Evolutionary conservation across 2,888 invertebrate species (phyloP).

Genomic region (Cabera pusaria): DNA sequence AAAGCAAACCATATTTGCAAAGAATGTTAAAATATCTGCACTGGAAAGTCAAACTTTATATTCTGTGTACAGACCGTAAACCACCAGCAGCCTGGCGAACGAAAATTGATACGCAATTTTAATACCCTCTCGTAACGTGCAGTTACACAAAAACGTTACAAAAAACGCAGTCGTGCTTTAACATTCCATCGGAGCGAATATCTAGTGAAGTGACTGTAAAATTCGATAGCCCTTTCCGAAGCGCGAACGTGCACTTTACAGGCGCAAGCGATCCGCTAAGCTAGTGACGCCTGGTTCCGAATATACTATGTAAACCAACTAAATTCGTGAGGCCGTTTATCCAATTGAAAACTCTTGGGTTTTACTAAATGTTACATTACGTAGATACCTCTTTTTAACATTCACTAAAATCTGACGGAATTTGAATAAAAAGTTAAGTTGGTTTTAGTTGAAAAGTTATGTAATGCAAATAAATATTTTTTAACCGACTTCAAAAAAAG

Average conservation of each 20-base stretch:
- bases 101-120: conserved; percentile 24
- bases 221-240: conserved; percentile 50
- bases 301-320: too few relatives aligned
- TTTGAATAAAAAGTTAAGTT: too few relatives aligned
- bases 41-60: conserved; percentile 7
- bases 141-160: conserved; percentile 27
- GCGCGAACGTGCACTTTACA: conserved; percentile 30
- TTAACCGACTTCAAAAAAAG: too few relatives aligned
- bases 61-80: conserved; percentile 11
- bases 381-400: too few relatives aligned
- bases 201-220: conserved; percentile 55
- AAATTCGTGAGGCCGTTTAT: too few relatives aligned
- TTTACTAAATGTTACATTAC: too few relatives aligned
- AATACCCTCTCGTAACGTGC: conserved; percentile 21
- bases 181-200: conserved; percentile 48
- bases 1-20: too few relatives aligned
- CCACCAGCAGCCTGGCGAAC: conserved; percentile 13
- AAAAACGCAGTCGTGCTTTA: conserved; percentile 40
- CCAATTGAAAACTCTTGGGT: conserved; percentile 53
- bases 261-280: conserved; percentile 28
- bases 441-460: too few relatives aligned
- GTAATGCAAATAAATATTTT: too few relatives aligned
- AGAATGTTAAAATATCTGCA: too few relatives aligned
- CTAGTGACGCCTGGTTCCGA: too few relatives aligned
- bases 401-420: too few relatives aligned